These are phyloP conservation scores for Papilio polyxenes DNA, from an alignment of 1,140 invertebrate genomes.

Conservation along the genomic window DNA sequence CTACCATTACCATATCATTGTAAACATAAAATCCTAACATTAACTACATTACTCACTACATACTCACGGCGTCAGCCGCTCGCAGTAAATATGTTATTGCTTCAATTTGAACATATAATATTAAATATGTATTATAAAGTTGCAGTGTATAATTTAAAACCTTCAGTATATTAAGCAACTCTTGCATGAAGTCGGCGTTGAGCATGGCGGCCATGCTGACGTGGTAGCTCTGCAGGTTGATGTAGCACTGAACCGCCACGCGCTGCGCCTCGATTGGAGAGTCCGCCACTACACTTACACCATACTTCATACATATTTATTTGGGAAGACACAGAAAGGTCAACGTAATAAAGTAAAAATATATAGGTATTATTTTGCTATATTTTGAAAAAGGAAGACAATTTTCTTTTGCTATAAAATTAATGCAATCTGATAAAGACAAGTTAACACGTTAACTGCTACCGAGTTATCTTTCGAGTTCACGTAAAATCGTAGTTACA, in stretches of 20 bases:
- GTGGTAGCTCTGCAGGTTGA: slow-evolving; percentile 68
- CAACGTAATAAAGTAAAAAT: neutral
- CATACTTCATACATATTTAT: neutral
- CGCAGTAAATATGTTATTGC: no score
- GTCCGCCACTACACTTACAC: slow-evolving; percentile 56
- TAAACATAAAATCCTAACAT: neutral
- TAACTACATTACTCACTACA: no score
- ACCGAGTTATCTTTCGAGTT: neutral
- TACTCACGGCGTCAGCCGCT: no score
- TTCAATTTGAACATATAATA: no score
- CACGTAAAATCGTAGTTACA: neutral
- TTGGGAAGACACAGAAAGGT: neutral
- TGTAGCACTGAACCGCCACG: slow-evolving; percentile 65
- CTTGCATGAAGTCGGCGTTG: slow-evolving; percentile 68
- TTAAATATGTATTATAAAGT: no score
- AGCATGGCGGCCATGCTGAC: slow-evolving; percentile 66
- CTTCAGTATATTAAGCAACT: slow-evolving; percentile 68
- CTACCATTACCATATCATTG: neutral
- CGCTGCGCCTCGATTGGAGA: slow-evolving; percentile 71
- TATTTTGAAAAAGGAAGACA: no score
- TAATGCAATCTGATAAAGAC: neutral
- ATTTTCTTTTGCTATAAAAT: no score
- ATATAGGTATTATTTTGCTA: neutral
- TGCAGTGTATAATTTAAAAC: slow-evolving; percentile 44
- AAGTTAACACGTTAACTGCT: no score